Percentiles rank a stretch among this genome's conserved stretches.
Evolutionary conservation across 2,797 vertebrate genomes (phyloP).

Genomic region (Selene dorsalis): DNA sequence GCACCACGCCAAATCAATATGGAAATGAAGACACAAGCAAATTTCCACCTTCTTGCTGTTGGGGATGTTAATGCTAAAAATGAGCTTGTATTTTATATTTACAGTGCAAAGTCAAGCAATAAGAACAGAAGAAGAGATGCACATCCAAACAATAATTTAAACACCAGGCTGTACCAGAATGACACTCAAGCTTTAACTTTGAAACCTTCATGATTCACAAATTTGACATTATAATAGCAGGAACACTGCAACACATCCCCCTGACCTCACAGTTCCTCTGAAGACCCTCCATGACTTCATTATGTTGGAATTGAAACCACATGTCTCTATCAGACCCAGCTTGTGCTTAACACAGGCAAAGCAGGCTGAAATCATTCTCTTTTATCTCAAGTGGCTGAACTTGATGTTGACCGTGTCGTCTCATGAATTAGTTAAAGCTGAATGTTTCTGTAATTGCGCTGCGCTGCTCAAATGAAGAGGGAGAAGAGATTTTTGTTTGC

Average conservation of each 20-base stretch:
- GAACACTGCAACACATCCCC: slow-evolving; percentile 42
- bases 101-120: slow-evolving; percentile 7
- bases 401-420: slow-evolving; percentile 56
- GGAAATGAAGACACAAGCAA: slow-evolving; percentile 7
- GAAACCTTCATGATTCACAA: slow-evolving; percentile 64
- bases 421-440: slow-evolving; percentile 58
- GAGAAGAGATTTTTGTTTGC: slow-evolving; percentile 22
- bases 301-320: slow-evolving; percentile 54
- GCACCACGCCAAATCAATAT: background rate
- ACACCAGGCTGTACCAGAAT: slow-evolving; percentile 16
- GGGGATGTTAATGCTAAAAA: slow-evolving; percentile 21
- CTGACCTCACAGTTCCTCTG: slow-evolving; percentile 23
- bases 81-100: slow-evolving; percentile 15
- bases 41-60: slow-evolving; percentile 1
- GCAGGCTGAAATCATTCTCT: slow-evolving; percentile 47
- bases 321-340: slow-evolving; percentile 47
- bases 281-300: slow-evolving; percentile 61
- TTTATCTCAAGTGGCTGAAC: slow-evolving; percentile 64
- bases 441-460: slow-evolving; percentile 50
- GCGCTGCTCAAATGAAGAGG: slow-evolving; percentile 28
- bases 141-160: slow-evolving; percentile 36
- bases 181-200: slow-evolving; percentile 41
- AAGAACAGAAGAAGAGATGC: slow-evolving; percentile 26
- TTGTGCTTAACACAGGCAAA: slow-evolving; percentile 39
- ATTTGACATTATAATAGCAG: slow-evolving; percentile 50